Percentiles rank a stretch among this genome's conserved stretches.
phyloP scores from a whole-genome alignment of 1,140 invertebrate genomes.

The Yoshiicerus persimilis region DNA sequence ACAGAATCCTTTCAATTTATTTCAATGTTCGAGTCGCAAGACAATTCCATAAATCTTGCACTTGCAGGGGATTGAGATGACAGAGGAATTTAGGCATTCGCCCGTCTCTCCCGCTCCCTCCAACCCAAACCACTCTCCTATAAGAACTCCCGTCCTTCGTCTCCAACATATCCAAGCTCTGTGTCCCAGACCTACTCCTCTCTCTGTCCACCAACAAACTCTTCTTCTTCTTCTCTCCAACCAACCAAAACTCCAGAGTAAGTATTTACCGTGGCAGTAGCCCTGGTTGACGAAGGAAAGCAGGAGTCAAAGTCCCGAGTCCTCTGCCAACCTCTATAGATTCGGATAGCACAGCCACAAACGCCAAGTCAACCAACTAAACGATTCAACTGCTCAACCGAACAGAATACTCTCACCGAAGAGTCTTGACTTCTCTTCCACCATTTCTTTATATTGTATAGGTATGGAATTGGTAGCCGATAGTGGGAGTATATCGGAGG shows the following conservation, averaged over 20 bases:
- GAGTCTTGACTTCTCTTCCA: not conserved
- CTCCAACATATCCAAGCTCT: not conserved
- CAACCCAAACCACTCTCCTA: not conserved
- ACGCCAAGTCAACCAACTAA: not conserved
- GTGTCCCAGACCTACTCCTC: too few species aligned
- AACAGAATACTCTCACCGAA: not conserved
- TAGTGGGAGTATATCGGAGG: not conserved
- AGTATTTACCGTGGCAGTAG: too few species aligned
- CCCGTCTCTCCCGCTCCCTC: not conserved
- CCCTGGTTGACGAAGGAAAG: too few species aligned
- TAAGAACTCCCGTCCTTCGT: not conserved
- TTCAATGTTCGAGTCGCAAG: slow-evolving; percentile 48
- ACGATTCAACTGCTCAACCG: not conserved
- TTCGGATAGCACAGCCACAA: not conserved
- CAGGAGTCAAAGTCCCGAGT: too few species aligned
- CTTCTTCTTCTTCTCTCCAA: too few species aligned
- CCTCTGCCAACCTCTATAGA: too few species aligned
- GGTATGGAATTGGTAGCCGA: not conserved
- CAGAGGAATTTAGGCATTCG: slow-evolving; percentile 47
- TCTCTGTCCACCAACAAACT: not conserved
- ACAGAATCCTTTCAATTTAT: slow-evolving; percentile 49
- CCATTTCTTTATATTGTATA: not conserved
- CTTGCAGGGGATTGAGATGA: slow-evolving; percentile 49
- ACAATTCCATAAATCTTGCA: slow-evolving; percentile 50
- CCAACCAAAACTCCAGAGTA: too few species aligned